These are phyloP conservation scores for Oligia latruncula DNA, from an alignment of 2,888 invertebrate species.

Conservation along the genomic window DNA sequence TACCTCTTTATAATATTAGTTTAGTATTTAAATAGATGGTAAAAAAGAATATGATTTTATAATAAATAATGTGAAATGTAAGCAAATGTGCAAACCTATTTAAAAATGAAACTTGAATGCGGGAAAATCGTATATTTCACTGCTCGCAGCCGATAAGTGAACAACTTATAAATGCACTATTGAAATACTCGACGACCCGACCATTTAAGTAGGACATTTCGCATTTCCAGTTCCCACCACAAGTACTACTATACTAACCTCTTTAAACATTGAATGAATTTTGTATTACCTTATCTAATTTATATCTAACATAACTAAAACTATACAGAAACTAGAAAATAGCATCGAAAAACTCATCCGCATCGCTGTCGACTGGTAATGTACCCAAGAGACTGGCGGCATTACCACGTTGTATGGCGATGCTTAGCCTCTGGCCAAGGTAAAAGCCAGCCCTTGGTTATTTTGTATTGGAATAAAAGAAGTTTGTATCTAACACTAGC, in stretches of 20 bases:
- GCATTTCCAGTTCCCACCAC: conserved; percentile 29
- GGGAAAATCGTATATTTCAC: conserved; percentile 38
- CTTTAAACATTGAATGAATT: conserved; percentile 44
- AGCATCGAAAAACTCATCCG: too few species aligned
- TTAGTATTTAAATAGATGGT: not conserved
- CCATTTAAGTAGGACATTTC: conserved; percentile 36
- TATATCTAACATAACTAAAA: too few species aligned
- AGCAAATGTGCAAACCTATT: conserved; percentile 1
- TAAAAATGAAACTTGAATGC: conserved; percentile 21
- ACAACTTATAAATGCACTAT: conserved; percentile 41
- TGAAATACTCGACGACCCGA: conserved; percentile 44
- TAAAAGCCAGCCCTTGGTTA: too few species aligned
- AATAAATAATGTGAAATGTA: conserved; percentile 3
- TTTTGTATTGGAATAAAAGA: not conserved
- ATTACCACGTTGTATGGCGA: too few species aligned
- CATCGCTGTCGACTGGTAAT: too few species aligned
- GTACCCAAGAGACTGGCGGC: too few species aligned
- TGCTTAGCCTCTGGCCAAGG: too few species aligned
- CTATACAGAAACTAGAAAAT: too few species aligned
- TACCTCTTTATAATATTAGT: not conserved
- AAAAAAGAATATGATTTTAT: not conserved
- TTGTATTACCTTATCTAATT: too few species aligned
- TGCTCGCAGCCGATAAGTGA: conserved; percentile 44
- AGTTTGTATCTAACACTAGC: too few species aligned
- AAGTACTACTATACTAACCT: conserved; percentile 34